Evolutionary conservation across 2,113 vertebrate species (phyloP), one percentile per base, ranked within the genome.

Genomic region (Ondatra zibethicus): DNA sequence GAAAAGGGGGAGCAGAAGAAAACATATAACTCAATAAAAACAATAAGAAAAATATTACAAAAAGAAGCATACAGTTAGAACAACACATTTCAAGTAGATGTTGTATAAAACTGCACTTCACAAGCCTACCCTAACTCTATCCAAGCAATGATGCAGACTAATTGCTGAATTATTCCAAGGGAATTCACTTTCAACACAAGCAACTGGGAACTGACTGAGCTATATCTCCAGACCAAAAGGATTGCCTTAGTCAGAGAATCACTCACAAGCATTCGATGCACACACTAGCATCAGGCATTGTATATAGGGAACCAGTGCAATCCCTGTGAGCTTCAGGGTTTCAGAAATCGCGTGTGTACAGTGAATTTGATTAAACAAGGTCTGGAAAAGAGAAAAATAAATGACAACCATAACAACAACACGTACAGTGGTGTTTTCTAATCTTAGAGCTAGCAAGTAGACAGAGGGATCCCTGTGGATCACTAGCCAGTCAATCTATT

Each of bases 171-270:
- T 68, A 68, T 47, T 88, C 52, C 45, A 88, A 70, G 66, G 19
- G 10, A 50, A 52, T 58, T 29, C n/a, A 21, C 58, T 73, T 14
- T 23, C 50, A n/a, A 14, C 25, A 36, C 50, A 1, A n/a, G 3
- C 31, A n/a, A 6, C 21, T 58, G 23, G 9, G 50, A 17, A 75
- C 52, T 58, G 68, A 58, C 27, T 75, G 50, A 75, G 14, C 36
- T 75, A 2, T 75, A 73, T 58, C 25, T 0, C 47, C 14, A 73
- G 72, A n/a, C 33, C 29, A 17, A 66, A 50, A 91, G 93, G 91
- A 63, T 94, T 82, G 21, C 72, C 73, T 96, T 78, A 91, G 86
- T 94, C 25, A 82, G 66, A 95, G 96, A 78, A 78, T 68, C 72
- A 75, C 76, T 82, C 78, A 88, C 55, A 58, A 84, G 6, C 58